Evolutionary conservation across 1,140 invertebrate species (phyloP), one percentile per base, ranked within the genome.

Genomic region (Battus philenor): DNA sequence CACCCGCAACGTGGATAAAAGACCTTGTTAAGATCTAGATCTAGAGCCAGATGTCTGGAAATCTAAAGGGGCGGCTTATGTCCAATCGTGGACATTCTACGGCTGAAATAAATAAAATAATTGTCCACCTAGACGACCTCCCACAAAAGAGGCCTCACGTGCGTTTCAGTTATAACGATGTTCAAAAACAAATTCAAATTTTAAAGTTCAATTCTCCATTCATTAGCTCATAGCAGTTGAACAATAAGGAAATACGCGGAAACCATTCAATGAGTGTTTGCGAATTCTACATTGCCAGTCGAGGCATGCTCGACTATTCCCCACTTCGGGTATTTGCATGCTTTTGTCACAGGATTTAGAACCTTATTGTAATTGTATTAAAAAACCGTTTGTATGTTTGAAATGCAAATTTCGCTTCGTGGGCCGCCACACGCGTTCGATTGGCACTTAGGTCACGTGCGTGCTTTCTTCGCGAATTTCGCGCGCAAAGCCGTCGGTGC

Each of bases 161-260:
- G n/a, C n/a, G n/a, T n/a, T n/a, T n/a, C n/a, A n/a, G n/a, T 26
- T 9, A n/a, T 26, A n/a, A 7, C 24, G 24, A 26, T n/a, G 10
- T 9, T 1, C 24, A 7, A 26, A 7, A 26, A n/a, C 2, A 7
- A 7, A 26, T 2, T 2, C 7, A 9, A 26, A 26, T 51, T 73
- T 81, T 70, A 72, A 68, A 63, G 81, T 81, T 75, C 78, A 68
- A 50, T 46, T 44, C 50, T 70, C 52, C 74, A 81, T 78, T 81
- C 72, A 80, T 73, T 51, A 75, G 56, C 56, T 51, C 55, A 73
- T 61, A 45, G 62, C 47, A 56, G 53, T 66, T 57, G 57, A 62
- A 72, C 75, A 80, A 81, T 78, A 65, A 84, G 75, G 77, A 84
- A 81, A 84, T 84, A 84, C 77, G 67, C 60, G 66, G 80, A 84